These are phyloP conservation scores for Castor canadensis DNA, from an alignment of 2,113 vertebrate genomes.

Conservation along the genomic window DNA sequence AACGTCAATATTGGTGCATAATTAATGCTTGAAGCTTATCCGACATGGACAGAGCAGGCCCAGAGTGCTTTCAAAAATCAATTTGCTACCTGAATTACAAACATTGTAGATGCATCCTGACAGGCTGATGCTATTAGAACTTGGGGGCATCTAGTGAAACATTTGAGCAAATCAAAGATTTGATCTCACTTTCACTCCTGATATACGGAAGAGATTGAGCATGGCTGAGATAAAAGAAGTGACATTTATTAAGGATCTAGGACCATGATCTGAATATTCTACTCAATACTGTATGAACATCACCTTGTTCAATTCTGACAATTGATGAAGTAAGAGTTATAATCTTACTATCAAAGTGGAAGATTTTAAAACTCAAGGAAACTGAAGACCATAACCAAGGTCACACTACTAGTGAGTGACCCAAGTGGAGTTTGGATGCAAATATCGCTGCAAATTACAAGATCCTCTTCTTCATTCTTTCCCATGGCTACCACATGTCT, in stretches of 20 bases:
- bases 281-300: background rate
- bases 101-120: constrained; percentile 80
- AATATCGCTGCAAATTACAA: background rate
- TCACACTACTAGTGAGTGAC: background rate
- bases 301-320: background rate
- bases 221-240: constrained; percentile 23
- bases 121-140: constrained; percentile 76
- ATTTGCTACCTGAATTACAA: constrained; percentile 87
- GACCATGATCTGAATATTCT: background rate
- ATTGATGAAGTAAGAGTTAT: background rate
- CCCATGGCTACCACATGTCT: fast-evolving
- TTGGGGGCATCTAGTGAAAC: constrained; percentile 49
- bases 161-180: constrained; percentile 63
- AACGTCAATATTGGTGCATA: constrained; percentile 86
- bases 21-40: constrained; percentile 84
- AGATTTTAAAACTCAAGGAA: background rate
- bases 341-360: background rate
- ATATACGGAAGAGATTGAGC: constrained; percentile 14
- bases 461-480: background rate
- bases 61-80: constrained; percentile 86
- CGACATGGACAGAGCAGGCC: constrained; percentile 81
- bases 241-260: constrained; percentile 35
- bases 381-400: background rate
- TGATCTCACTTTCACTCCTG: constrained; percentile 52
- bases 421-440: background rate